Base-by-base conservation (phyloP, 2,888 invertebrate species). In the Sarcophaga caerulescens region DNA sequence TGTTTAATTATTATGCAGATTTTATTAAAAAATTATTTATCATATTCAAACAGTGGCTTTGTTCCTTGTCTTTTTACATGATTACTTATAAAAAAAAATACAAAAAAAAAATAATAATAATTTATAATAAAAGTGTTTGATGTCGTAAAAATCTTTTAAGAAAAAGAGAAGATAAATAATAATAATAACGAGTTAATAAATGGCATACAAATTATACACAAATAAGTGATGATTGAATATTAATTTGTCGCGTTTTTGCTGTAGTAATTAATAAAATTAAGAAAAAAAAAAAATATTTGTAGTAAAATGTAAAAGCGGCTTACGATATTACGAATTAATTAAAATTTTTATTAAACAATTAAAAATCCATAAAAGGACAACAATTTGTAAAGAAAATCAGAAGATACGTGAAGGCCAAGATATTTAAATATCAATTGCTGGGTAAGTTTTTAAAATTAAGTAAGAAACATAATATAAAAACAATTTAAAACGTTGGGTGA, bases 1-100 rank as follows among this genome's bases (percentile, higher is more conserved):
- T 14, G 17, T 60, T 52, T 45, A 76, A 62, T 75, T 68, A 69
- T 74, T 69, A 81, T 69, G 62, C 74, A 75, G 74, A 77, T 71
- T 77, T 66, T 47, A 57, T 68, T 21, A 5, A 35, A 35, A 35
- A 35, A 19, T 5, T 45, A 8, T 45, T 68, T 60, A 19, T 25
- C 17, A 60, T 68, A 47, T 21, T 47, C 35, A 69, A 74, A 35
- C 35, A 74, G 62, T 81, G 68, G 47, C 60, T 60, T 59, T 73
- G 59, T 25, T 47, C 66, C 14, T 60, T 19, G 25, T 74, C 17
- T 45, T 3, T 52, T 52, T 52, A 52, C 52, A 52, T 14, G 52
- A 52, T 74, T 25, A 11, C 66, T 80, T 35, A 74, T 60, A 62
- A 45, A 21, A 35, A n/a, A n/a, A 35, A 35, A 35, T 35, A 21